These are phyloP conservation scores for Ornithorhynchus anatinus DNA, from an alignment of 2,113 vertebrate species.

Conservation along the genomic window DNA sequence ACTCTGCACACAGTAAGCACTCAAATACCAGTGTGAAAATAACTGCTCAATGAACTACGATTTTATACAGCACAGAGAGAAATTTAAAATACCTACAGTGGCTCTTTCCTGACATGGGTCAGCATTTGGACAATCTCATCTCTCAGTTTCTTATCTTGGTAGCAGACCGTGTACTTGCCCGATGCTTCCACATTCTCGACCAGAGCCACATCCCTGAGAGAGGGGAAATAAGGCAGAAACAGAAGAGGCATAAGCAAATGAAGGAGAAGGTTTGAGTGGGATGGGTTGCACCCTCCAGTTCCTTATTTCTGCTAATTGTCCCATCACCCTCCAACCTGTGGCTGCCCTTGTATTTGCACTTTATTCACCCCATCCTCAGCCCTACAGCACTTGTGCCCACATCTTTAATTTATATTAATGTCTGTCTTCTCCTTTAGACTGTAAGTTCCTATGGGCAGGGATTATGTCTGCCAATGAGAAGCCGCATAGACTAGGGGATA, in stretches of 20 bases:
- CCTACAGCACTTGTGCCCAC: too few species aligned
- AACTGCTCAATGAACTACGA: too few species aligned
- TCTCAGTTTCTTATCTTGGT: conserved; percentile 54
- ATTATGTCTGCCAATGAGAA: too few species aligned
- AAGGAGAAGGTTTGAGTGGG: background rate
- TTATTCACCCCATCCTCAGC: too few species aligned
- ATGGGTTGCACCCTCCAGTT: background rate
- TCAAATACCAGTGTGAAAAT: too few species aligned
- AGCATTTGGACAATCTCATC: conserved; percentile 74
- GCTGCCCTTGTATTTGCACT: too few species aligned
- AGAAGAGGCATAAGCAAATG: background rate
- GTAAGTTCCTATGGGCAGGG: too few species aligned
- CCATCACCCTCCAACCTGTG: too few species aligned
- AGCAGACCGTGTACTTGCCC: conserved; percentile 72
- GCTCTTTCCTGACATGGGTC: conserved; percentile 56
- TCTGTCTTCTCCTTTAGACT: too few species aligned
- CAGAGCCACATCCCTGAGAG: conserved; percentile 73
- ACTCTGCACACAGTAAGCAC: too few species aligned
- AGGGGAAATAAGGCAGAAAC: background rate
- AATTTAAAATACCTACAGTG: conserved; percentile 62
- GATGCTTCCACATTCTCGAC: conserved; percentile 67
- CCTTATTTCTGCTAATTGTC: background rate
- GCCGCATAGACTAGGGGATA: too few species aligned
- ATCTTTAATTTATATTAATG: too few species aligned
- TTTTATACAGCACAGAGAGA: fast-evolving